Conservation (phyloP, 2,797 vertebrate genomes). For the Chaetophractus vellerosus region DNA sequence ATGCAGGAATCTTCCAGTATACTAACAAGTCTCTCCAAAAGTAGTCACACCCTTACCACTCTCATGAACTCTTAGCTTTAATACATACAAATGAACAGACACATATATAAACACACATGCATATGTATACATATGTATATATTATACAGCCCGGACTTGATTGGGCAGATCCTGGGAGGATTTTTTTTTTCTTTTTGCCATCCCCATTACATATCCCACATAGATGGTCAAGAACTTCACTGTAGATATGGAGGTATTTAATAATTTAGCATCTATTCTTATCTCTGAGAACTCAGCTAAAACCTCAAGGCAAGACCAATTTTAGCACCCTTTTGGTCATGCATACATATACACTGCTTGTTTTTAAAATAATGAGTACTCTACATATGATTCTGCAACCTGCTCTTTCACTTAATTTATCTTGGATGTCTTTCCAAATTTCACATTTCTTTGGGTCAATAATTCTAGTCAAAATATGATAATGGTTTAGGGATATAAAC, state of each 20-base stretch:
- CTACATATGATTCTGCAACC: constrained; percentile 61
- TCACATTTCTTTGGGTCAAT: constrained; percentile 40
- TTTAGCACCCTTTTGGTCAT: constrained; percentile 34
- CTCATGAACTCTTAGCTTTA: neutral
- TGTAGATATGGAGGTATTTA: neutral
- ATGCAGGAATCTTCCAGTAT: neutral
- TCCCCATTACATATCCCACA: neutral
- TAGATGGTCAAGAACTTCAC: neutral
- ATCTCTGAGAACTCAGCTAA: constrained; percentile 21
- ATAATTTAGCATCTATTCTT: constrained; percentile 21
- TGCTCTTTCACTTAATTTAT: constrained; percentile 39
- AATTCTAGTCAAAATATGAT: neutral
- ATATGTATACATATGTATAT: neutral
- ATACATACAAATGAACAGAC: neutral
- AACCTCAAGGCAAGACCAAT: constrained; percentile 10
- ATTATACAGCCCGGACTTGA: neutral
- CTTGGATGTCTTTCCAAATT: neutral
- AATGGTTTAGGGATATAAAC: neutral
- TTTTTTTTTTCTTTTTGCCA: neutral
- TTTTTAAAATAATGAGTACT: constrained; percentile 52
- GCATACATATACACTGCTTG: constrained; percentile 52
- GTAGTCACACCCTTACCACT: neutral
- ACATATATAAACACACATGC: no score
- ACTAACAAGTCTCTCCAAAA: neutral
- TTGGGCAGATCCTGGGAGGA: neutral